Evolutionary conservation across 2,888 invertebrate genomes (phyloP).

Genomic region (Amiota communis): DNA sequence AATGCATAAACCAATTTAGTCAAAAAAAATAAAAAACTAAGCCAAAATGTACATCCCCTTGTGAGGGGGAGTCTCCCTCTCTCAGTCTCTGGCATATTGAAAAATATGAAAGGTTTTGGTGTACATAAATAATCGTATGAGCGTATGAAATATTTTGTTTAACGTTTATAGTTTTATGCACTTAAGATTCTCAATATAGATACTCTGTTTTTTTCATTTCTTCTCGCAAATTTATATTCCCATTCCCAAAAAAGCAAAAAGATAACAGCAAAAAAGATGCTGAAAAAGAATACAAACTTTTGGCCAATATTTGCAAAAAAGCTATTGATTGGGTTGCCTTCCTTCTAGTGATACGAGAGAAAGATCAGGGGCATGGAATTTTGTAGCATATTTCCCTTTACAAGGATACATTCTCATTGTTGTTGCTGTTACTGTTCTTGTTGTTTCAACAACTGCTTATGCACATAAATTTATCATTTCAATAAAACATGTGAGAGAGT

Average conservation of each 20-base stretch:
- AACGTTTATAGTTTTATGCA: conserved; percentile 66
- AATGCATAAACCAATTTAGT: conserved; percentile 63
- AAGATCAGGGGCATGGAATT: too few relatives aligned
- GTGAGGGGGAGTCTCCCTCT: too few relatives aligned
- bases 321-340: conserved; percentile 62
- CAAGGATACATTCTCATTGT: neutral
- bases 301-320: conserved; percentile 64
- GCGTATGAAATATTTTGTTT: conserved; percentile 61
- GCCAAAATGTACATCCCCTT: too few relatives aligned
- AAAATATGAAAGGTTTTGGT: neutral
- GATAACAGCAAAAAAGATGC: too few relatives aligned
- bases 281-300: conserved; percentile 47
- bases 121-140: conserved; percentile 35
- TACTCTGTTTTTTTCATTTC: conserved; percentile 29
- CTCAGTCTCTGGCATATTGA: too few relatives aligned
- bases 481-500: conserved; percentile 53
- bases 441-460: conserved; percentile 43
- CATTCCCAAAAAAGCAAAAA: conserved; percentile 51
- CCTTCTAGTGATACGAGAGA: neutral
- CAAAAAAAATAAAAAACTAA: conserved; percentile 48
- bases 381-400: too few relatives aligned
- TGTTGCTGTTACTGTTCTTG: conserved; percentile 18
- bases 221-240: conserved; percentile 56
- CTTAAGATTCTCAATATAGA: conserved; percentile 61
- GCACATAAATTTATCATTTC: conserved; percentile 63